These are phyloP conservation scores for Pipa parva DNA, from an alignment of 2,113 vertebrate genomes.

Conservation along the genomic window DNA sequence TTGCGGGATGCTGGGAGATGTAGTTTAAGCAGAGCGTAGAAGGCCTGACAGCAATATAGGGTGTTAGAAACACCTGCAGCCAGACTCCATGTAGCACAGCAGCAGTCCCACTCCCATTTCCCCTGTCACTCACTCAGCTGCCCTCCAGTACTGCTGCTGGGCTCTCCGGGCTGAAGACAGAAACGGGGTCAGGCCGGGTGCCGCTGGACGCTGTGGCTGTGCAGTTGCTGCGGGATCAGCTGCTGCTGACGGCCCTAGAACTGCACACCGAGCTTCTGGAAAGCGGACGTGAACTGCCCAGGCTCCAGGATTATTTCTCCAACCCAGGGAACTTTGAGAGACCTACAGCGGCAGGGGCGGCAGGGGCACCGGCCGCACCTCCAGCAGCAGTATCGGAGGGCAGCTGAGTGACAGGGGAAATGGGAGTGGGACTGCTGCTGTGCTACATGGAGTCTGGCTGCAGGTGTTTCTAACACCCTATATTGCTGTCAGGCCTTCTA, in stretches of 20 bases:
- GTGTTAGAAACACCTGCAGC: too few species aligned
- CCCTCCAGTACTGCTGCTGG: too few species aligned
- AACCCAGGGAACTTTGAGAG: slow-evolving; percentile 96
- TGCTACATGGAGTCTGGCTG: too few species aligned
- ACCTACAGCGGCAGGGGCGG: slow-evolving; percentile 59
- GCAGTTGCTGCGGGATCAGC: slow-evolving; percentile 89
- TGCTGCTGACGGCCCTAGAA: slow-evolving; percentile 90
- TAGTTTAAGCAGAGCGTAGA: too few species aligned
- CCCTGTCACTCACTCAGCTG: too few species aligned
- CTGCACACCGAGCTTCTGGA: slow-evolving; percentile 91
- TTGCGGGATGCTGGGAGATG: too few species aligned
- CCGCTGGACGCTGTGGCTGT: slow-evolving; percentile 85
- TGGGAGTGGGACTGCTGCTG: not conserved
- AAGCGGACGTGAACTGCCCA: slow-evolving; percentile 87
- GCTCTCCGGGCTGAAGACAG: too few species aligned
- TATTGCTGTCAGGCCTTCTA: too few species aligned
- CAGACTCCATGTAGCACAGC: too few species aligned
- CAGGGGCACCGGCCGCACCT: slow-evolving; percentile 32
- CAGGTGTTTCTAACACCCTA: too few species aligned
- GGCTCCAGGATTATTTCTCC: slow-evolving; percentile 93
- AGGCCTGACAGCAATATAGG: too few species aligned
- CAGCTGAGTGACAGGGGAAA: slow-evolving; percentile 64
- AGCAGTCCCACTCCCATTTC: too few species aligned
- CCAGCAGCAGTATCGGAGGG: slow-evolving; percentile 48
- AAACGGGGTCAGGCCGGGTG: slow-evolving; percentile 71